Conservation (phyloP, 1,140 invertebrate genomes). For the Nymphalis io region DNA sequence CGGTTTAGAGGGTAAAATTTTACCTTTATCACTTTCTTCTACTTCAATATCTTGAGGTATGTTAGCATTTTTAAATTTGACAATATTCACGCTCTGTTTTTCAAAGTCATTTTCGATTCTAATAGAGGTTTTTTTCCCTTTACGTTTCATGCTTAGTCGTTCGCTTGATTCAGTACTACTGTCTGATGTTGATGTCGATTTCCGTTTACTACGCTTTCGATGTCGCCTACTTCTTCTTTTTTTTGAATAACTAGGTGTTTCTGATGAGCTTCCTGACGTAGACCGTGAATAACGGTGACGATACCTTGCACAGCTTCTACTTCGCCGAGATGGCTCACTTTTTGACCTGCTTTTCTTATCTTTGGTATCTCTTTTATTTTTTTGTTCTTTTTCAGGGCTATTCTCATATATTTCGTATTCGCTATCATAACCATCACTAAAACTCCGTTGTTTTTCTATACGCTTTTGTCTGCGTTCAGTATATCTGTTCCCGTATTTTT, state of each 20-base stretch:
- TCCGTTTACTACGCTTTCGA: slow-evolving; percentile 63
- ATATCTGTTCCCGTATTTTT: slow-evolving; percentile 51
- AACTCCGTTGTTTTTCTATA: slow-evolving; percentile 71
- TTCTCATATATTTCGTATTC: slow-evolving; percentile 61
- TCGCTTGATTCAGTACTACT: slow-evolving; percentile 71
- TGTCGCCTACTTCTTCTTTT: slow-evolving; percentile 66
- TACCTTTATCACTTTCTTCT: slow-evolving; percentile 44
- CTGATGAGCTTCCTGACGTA: slow-evolving; percentile 68
- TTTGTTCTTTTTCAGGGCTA: slow-evolving; percentile 49
- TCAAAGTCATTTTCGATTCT: slow-evolving; percentile 72
- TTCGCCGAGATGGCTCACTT: slow-evolving; percentile 71
- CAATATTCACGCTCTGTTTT: slow-evolving; percentile 74
- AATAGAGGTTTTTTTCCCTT: slow-evolving; percentile 75
- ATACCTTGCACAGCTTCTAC: slow-evolving; percentile 54
- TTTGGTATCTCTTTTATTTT: slow-evolving; percentile 46
- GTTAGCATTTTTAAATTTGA: slow-evolving; percentile 67
- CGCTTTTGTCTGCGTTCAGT: slow-evolving; percentile 58
- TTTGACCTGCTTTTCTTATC: slow-evolving; percentile 70
- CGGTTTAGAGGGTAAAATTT: slow-evolving; percentile 44
- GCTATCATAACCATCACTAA: slow-evolving; percentile 78
- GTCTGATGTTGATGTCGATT: slow-evolving; percentile 56
- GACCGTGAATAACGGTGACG: slow-evolving; percentile 55
- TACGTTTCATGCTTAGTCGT: slow-evolving; percentile 63
- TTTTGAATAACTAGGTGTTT: slow-evolving; percentile 57
- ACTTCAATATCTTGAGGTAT: slow-evolving; percentile 44